Conservation (phyloP, 2,888 invertebrate species). For the Polydrusus cervinus region DNA sequence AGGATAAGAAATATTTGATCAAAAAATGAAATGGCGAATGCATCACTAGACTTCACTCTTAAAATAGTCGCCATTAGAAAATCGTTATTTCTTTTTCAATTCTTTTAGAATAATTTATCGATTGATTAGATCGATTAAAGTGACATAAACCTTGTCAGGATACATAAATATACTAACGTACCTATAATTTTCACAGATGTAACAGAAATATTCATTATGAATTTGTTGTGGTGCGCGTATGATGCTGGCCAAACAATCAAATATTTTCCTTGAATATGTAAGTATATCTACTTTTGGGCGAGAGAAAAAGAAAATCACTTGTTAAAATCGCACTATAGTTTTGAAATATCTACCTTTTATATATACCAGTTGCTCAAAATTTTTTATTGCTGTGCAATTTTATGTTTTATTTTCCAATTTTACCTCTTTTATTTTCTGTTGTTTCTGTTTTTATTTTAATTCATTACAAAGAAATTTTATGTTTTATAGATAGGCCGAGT, state of each 20-base stretch:
- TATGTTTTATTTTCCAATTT: conserved; percentile 48
- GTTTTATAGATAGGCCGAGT: conserved; percentile 68
- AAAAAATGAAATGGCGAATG: too few species aligned
- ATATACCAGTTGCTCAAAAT: conserved; percentile 60
- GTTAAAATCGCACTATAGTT: conserved; percentile 61
- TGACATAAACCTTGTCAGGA: too few species aligned
- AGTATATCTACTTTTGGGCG: conserved; percentile 4
- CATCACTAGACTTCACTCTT: too few species aligned
- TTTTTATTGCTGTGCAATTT: conserved; percentile 57
- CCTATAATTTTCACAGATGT: neutral
- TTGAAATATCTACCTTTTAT: conserved; percentile 48
- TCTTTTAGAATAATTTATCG: too few species aligned
- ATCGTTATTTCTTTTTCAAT: too few species aligned
- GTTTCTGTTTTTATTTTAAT: conserved; percentile 54
- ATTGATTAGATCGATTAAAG: too few species aligned
- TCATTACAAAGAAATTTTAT: conserved; percentile 51
- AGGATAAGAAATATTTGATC: too few species aligned
- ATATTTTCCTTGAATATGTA: conserved; percentile 22
- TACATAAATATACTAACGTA: conserved; percentile 3
- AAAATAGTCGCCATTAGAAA: too few species aligned
- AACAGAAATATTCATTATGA: conserved; percentile 17
- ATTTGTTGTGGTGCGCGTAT: conserved; percentile 2
- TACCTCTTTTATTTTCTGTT: conserved; percentile 53
- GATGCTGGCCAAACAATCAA: conserved; percentile 33
- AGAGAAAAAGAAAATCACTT: conserved; percentile 56